Percentiles rank a stretch among this genome's conserved stretches.
Evolutionary conservation across 2,797 vertebrate species (phyloP).

Genomic region (Poecilia picta): DNA sequence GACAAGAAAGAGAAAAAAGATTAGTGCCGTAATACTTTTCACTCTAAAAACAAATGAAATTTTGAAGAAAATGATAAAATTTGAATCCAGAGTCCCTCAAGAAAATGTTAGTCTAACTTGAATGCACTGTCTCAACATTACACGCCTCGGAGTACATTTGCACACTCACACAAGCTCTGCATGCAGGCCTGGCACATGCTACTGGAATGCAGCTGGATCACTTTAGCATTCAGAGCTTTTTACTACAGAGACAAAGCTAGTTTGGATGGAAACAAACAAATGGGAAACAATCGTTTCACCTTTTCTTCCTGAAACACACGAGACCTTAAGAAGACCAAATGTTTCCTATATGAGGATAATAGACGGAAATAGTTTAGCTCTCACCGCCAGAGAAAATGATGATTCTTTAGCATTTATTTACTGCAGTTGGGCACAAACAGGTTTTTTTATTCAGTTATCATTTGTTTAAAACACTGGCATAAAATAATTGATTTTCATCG

Average conservation of each 20-base stretch:
- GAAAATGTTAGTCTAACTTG: not conserved
- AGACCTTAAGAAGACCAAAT: not conserved
- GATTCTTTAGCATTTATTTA: not conserved
- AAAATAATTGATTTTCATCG: too few relatives aligned
- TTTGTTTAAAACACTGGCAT: not conserved
- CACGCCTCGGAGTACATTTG: not conserved
- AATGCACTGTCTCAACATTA: not conserved
- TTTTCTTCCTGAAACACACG: not conserved
- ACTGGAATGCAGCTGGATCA: not conserved
- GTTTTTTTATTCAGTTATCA: not conserved
- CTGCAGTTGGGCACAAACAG: not conserved
- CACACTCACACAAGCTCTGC: not conserved
- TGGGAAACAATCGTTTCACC: not conserved
- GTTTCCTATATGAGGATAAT: not conserved
- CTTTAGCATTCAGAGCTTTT: not conserved
- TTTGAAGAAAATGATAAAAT: not conserved
- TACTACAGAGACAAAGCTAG: not conserved
- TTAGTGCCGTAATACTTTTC: not conserved
- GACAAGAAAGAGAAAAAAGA: not conserved
- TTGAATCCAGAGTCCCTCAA: not conserved
- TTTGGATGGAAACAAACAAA: not conserved
- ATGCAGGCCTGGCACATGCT: not conserved
- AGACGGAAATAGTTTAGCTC: too few relatives aligned
- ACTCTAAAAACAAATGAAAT: not conserved
- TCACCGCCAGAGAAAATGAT: too few relatives aligned